Evolutionary conservation across 2,113 vertebrate species (phyloP).

Genomic region (Petrocephalus microphthalmus): DNA sequence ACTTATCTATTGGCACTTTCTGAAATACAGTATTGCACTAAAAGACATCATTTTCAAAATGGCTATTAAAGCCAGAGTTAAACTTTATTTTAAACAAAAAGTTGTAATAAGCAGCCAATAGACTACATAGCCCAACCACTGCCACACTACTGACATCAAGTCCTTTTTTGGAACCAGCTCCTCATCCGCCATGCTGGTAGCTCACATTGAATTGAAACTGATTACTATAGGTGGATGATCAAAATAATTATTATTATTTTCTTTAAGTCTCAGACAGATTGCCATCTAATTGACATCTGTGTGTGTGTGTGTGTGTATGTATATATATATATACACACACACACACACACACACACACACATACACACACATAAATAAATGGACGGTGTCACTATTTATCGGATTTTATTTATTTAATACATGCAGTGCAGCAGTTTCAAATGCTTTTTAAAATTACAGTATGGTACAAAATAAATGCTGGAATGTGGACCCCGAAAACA

Average conservation of each 20-base stretch:
- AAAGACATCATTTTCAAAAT: background rate
- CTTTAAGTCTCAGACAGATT: no score
- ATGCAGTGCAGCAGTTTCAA: background rate
- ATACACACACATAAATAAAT: no score
- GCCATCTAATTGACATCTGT: no score
- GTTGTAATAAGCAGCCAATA: background rate
- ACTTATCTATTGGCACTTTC: background rate
- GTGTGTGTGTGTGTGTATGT: no score
- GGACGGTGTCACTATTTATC: no score
- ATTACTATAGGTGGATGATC: no score
- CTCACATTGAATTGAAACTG: background rate
- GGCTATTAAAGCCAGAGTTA: background rate
- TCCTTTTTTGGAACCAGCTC: background rate
- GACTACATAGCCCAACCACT: background rate
- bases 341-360: no score
- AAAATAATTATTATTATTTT: no score
- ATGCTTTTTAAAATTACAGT: no score
- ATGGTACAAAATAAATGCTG: background rate
- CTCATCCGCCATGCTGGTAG: background rate
- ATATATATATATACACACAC: no score
- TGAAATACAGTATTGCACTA: background rate
- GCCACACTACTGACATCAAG: background rate
- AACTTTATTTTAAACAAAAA: no score
- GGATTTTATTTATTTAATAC: no score
- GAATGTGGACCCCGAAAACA: background rate